A percentile compares a stretch with the other conserved stretches of the same genome.
These are phyloP conservation scores for Aselliscus stoliczkanus DNA, from an alignment of 2,797 vertebrate genomes.

Conservation along the genomic window DNA sequence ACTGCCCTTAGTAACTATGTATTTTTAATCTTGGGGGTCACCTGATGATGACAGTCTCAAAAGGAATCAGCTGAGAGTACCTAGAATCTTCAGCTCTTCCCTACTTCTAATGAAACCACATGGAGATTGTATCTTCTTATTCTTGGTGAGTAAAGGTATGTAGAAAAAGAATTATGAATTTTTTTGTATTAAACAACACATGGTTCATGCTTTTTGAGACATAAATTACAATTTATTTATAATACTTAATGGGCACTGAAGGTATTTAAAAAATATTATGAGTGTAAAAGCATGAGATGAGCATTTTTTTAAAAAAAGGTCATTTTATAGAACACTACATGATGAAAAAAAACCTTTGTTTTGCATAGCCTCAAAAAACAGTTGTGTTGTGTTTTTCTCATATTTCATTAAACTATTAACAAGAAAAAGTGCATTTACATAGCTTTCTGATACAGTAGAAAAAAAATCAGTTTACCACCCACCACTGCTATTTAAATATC, in stretches of 20 bases:
- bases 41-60: neutral
- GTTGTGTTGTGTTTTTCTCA: neutral
- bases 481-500: conserved; percentile 74
- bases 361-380: neutral
- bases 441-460: conserved; percentile 58
- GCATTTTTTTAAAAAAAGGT: neutral
- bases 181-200: neutral
- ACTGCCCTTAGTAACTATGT: conserved; percentile 50
- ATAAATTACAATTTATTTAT: neutral
- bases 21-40: conserved; percentile 56
- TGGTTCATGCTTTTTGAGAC: neutral
- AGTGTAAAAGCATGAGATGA: neutral
- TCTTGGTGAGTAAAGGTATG: neutral
- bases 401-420: conserved; percentile 44
- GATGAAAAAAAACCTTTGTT: neutral
- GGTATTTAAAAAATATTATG: neutral
- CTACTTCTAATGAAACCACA: neutral
- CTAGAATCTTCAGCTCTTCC: neutral
- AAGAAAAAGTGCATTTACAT: conserved; percentile 45
- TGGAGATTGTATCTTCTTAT: neutral
- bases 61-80: conserved; percentile 10
- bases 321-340: neutral
- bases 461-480: conserved; percentile 73
- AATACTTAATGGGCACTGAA: neutral
- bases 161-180: neutral